These are phyloP conservation scores for Pithys albifrons DNA, from an alignment of 2,113 vertebrate species.

Conservation along the genomic window DNA sequence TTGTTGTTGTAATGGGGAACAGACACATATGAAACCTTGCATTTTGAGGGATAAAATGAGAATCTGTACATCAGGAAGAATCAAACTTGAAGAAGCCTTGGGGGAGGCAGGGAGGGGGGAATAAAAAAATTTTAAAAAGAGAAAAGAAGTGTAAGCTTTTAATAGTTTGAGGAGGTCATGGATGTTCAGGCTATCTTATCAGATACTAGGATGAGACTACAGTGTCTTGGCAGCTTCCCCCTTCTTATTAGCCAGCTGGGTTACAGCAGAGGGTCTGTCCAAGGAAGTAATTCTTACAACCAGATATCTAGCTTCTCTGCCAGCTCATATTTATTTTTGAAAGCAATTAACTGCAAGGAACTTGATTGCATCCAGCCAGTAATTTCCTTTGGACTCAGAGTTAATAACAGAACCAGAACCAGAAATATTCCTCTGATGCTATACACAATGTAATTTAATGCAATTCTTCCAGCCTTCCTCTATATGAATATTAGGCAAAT, in stretches of 20 bases:
- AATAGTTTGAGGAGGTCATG: not conserved
- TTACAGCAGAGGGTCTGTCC: not conserved
- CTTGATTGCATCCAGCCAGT: slow-evolving; percentile 25
- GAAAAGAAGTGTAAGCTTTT: not conserved
- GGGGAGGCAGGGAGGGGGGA: too few species aligned
- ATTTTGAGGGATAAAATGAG: not conserved
- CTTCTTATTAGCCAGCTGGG: not conserved
- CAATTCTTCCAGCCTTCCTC: not conserved
- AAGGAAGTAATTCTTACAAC: not conserved
- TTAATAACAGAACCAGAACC: slow-evolving; percentile 13
- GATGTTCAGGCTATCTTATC: not conserved
- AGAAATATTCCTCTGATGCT: slow-evolving; percentile 9
- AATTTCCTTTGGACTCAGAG: slow-evolving; percentile 33
- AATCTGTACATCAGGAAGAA: not conserved
- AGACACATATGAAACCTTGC: not conserved
- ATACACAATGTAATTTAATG: not conserved
- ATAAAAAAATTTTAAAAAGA: accelerated
- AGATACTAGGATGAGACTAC: not conserved
- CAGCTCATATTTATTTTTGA: slow-evolving; percentile 30
- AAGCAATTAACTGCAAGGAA: slow-evolving; percentile 43
- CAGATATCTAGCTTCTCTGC: slow-evolving; percentile 19
- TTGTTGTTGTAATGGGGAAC: not conserved
- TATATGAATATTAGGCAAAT: not conserved
- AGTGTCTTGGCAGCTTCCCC: not conserved
- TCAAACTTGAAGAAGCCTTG: not conserved